Percentiles rank a stretch among this genome's conserved stretches.
Evolutionary conservation across 2,888 invertebrate species (phyloP).

Genomic region (Pycnomerus fuliginosus): DNA sequence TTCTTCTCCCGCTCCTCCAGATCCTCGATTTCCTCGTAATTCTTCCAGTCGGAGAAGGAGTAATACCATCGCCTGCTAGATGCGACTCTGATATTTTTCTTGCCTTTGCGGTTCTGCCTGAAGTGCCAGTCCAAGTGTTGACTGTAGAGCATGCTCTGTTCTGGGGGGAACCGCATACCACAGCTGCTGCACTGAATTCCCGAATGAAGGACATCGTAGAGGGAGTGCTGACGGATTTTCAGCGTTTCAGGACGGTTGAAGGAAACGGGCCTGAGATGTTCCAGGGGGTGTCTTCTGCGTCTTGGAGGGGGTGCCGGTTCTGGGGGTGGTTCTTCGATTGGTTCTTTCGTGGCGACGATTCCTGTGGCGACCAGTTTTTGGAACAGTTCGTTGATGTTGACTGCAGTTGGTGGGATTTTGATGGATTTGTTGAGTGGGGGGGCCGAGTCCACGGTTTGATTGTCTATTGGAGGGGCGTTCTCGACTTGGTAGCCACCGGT

Average conservation of each 20-base stretch:
- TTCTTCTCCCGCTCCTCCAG: slow-evolving; percentile 87
- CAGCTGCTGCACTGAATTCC: slow-evolving; percentile 97
- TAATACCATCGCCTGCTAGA: slow-evolving; percentile 90
- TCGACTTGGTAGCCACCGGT: slow-evolving; percentile 60
- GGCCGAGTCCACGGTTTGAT: slow-evolving; percentile 7
- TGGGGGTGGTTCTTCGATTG: slow-evolving; percentile 13
- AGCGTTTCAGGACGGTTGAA: slow-evolving; percentile 71
- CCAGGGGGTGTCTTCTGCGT: slow-evolving; percentile 34
- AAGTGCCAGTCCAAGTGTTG: slow-evolving; percentile 99
- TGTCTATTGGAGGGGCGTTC: slow-evolving; percentile 30
- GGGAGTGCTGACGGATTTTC: slow-evolving; percentile 70
- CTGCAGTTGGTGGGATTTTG: slow-evolving; percentile 36
- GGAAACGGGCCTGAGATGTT: slow-evolving; percentile 62
- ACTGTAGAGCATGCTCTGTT: slow-evolving; percentile 85
- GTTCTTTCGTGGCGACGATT: slow-evolving; percentile 57
- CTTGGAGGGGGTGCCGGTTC: background rate
- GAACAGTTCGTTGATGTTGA: slow-evolving; percentile 81
- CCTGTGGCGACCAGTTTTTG: slow-evolving; percentile 84
- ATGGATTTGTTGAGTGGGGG: slow-evolving; percentile 10
- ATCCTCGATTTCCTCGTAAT: slow-evolving; percentile 92
- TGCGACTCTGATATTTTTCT: slow-evolving; percentile 80
- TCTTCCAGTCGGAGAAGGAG: slow-evolving; percentile 86
- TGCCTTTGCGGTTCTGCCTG: slow-evolving; percentile 85
- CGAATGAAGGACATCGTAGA: slow-evolving; percentile 72
- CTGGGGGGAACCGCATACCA: slow-evolving; percentile 89